phyloP scores from a whole-genome alignment of 2,888 invertebrate genomes.

The Lucinisca nassula region DNA sequence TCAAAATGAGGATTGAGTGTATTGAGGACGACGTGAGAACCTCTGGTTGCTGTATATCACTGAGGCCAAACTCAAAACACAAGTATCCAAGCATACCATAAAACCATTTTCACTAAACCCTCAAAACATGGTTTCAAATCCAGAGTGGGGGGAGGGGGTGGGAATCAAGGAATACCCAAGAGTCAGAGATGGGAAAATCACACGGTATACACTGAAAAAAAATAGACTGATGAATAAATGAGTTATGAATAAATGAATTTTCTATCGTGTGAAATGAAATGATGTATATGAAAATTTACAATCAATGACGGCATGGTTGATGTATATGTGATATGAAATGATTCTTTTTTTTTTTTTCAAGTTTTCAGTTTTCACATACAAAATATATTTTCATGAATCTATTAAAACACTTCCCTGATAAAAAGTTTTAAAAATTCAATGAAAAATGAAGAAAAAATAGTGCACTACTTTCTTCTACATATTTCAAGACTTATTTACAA shows the following conservation, averaged over 20 bases:
- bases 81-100: no score
- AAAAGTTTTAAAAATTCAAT: constrained; percentile 16
- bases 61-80: no score
- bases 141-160: no score
- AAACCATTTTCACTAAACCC: no score
- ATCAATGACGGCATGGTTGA: neutral
- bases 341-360: constrained; percentile 60
- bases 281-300: neutral
- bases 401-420: constrained; percentile 71
- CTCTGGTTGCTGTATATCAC: no score
- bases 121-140: no score
- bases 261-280: constrained; percentile 1
- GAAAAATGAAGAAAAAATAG: constrained; percentile 13
- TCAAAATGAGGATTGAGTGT: no score
- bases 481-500: neutral
- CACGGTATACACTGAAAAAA: neutral
- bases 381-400: constrained; percentile 73
- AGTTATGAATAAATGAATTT: no score
- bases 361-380: constrained; percentile 69
- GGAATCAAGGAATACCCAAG: neutral
- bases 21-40: no score
- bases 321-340: constrained; percentile 27
- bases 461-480: neutral
- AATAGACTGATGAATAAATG: neutral
- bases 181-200: neutral